These are phyloP conservation scores for Drosophila prolongata DNA, from an alignment of 2,888 invertebrate genomes.

Conservation along the genomic window DNA sequence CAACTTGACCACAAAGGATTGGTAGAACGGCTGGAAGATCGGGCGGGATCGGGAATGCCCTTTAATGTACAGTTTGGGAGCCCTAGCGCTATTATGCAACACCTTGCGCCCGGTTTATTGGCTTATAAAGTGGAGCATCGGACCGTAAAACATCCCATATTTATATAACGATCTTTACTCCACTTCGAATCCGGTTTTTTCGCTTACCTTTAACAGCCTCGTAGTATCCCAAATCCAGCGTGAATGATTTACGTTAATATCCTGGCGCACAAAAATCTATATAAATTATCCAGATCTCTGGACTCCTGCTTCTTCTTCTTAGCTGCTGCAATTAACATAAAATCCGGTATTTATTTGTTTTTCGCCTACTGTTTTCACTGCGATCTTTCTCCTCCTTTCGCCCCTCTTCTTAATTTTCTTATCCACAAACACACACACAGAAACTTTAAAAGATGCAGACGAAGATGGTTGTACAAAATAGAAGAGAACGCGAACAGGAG, in stretches of 20 bases:
- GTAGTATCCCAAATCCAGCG: constrained; percentile 85
- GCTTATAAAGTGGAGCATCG: constrained; percentile 37
- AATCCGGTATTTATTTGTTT: constrained; percentile 56
- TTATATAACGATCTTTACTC: constrained; percentile 16
- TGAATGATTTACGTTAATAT: constrained; percentile 80
- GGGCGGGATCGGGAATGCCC: constrained; percentile 20
- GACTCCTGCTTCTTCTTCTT: constrained; percentile 14
- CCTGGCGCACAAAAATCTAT: constrained; percentile 52
- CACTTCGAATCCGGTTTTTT: constrained; percentile 22
- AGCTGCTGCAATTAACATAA: constrained; percentile 51
- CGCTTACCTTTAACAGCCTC: constrained; percentile 84
- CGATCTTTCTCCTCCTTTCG: constrained; percentile 26
- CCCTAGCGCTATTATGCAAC: constrained; percentile 65
- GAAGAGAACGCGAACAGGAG: constrained; percentile 48
- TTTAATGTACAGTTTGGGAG: constrained; percentile 50
- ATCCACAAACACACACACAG: constrained; percentile 19
- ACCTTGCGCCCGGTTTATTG: constrained; percentile 51
- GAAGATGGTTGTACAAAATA: constrained; percentile 67
- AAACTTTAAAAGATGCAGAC: constrained; percentile 48
- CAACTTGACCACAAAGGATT: constrained; percentile 22
- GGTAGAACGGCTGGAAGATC: constrained; percentile 8
- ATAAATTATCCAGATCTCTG: constrained; percentile 24
- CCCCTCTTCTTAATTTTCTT: constrained; percentile 27
- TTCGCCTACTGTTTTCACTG: constrained; percentile 53
- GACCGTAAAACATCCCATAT: constrained; percentile 34